Evolutionary conservation across 2,113 vertebrate species (phyloP).

Genomic region (Indri indri): DNA sequence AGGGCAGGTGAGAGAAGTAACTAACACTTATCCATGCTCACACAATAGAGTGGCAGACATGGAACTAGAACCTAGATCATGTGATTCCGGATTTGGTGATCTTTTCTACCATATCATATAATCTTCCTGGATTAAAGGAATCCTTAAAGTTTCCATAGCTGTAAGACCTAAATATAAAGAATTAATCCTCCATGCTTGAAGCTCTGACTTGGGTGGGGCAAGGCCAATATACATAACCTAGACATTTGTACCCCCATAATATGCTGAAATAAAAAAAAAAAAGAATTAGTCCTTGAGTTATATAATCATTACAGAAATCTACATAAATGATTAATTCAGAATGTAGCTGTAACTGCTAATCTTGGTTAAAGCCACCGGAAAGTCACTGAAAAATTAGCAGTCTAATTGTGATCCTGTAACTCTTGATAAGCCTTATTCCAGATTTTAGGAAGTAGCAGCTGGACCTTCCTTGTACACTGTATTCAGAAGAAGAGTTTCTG

Average conservation of each 20-base stretch:
- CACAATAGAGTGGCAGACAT: neutral
- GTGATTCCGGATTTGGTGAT: neutral
- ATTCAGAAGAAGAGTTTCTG: slow-evolving; percentile 26
- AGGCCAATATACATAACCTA: too few relatives aligned
- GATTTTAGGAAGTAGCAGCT: slow-evolving; percentile 26
- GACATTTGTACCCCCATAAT: too few relatives aligned
- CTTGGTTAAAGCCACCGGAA: slow-evolving; percentile 10
- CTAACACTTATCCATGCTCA: neutral
- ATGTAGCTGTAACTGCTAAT: neutral
- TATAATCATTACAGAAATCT: neutral
- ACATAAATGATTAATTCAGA: slow-evolving; percentile 21
- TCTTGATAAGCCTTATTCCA: slow-evolving; percentile 37
- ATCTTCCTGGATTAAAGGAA: neutral
- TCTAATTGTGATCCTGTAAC: slow-evolving; percentile 3
- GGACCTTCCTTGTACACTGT: slow-evolving; percentile 24
- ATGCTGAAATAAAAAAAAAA: too few relatives aligned
- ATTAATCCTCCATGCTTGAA: neutral
- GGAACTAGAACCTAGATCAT: neutral
- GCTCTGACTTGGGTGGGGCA: too few relatives aligned
- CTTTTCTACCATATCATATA: neutral
- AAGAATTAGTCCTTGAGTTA: neutral
- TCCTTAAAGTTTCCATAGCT: neutral
- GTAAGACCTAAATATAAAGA: slow-evolving; percentile 31
- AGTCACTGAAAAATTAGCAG: neutral
- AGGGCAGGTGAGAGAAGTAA: neutral